A percentile compares a stretch with the other conserved stretches of the same genome.
These are phyloP conservation scores for Panurus biarmicus DNA, from an alignment of 2,113 vertebrate species.

Conservation along the genomic window DNA sequence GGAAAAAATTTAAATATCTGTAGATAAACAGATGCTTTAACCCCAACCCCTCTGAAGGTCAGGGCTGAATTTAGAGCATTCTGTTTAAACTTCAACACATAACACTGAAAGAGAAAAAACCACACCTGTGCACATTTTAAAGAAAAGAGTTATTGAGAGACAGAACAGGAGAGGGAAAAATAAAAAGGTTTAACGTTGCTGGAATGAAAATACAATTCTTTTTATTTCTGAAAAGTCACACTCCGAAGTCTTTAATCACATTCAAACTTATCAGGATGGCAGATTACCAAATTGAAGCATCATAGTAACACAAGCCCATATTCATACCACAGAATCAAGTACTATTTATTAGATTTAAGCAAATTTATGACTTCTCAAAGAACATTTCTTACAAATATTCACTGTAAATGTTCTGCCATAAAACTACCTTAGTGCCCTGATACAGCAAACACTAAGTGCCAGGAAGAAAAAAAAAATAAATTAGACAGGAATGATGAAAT, in stretches of 20 bases:
- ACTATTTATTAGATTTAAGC: neutral
- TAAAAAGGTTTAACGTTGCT: neutral
- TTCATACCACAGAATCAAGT: neutral
- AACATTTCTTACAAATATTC: neutral
- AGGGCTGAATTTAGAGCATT: neutral
- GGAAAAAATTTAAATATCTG: neutral
- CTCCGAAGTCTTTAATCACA: neutral
- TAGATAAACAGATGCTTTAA: neutral
- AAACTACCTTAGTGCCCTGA: neutral
- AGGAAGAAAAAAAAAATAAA: too few relatives aligned
- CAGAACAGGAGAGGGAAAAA: neutral
- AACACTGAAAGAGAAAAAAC: neutral
- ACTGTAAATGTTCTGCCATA: neutral
- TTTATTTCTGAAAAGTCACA: neutral
- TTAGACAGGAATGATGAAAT: neutral
- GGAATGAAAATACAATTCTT: neutral
- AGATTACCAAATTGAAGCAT: neutral
- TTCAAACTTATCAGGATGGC: neutral
- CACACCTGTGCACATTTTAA: neutral
- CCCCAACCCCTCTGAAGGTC: neutral
- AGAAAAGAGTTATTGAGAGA: neutral
- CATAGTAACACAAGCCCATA: accelerated
- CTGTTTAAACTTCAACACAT: neutral
- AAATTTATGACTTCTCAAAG: neutral
- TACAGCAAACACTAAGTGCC: accelerated